Percentiles rank a stretch among this genome's conserved stretches.
Evolutionary conservation across 2,888 invertebrate species (phyloP).

Genomic region (Aproaerema taeniolella): DNA sequence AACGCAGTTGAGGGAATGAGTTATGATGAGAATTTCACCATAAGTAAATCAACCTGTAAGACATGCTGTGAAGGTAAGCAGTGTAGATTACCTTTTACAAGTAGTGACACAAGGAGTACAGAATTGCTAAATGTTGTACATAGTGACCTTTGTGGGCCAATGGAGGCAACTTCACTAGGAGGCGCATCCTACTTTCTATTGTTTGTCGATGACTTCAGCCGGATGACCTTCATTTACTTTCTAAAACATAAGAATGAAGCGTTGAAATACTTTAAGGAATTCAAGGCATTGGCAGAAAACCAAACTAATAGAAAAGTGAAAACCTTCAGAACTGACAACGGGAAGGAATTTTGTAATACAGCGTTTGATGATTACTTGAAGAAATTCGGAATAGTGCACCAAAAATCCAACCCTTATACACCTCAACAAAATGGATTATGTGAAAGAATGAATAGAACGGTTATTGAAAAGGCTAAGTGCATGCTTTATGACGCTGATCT

Average conservation of each 20-base stretch:
- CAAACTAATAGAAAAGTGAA: conserved; percentile 14
- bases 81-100: conserved; percentile 24
- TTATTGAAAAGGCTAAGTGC: conserved; percentile 21
- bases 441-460: conserved; percentile 19
- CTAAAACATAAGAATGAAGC: conserved; percentile 27
- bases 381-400: conserved; percentile 22
- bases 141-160: conserved; percentile 14
- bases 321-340: conserved; percentile 15
- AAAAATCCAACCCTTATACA: conserved; percentile 22
- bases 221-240: conserved; percentile 26
- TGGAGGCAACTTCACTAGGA: conserved; percentile 14
- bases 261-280: conserved; percentile 16
- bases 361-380: conserved; percentile 19
- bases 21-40: conserved; percentile 8
- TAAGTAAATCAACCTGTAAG: conserved; percentile 14
- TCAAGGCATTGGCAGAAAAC: conserved; percentile 13
- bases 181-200: conserved; percentile 8
- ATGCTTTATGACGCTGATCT: conserved; percentile 20
- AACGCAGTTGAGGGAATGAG: conserved; percentile 16
- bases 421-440: conserved; percentile 25
- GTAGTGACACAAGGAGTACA: conserved; percentile 19
- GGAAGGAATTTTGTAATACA: conserved; percentile 20
- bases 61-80: conserved; percentile 29
- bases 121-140: conserved; percentile 15
- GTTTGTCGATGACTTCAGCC: conserved; percentile 10